phyloP scores from a whole-genome alignment of 2,797 vertebrate species.

The Picus viridis region DNA sequence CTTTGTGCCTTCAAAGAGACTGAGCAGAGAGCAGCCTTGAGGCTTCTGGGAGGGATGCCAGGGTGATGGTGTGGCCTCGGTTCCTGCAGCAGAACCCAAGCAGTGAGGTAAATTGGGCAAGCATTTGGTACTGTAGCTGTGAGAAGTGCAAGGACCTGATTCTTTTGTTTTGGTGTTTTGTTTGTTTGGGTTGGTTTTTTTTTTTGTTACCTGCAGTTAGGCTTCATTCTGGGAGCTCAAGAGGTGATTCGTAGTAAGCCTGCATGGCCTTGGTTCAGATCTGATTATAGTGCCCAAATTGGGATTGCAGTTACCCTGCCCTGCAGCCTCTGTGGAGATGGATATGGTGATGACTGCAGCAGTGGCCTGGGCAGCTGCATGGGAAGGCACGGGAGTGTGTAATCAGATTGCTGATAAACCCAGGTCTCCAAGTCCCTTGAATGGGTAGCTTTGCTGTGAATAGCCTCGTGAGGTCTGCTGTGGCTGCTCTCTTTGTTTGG shows the following conservation, averaged over 20 bases:
- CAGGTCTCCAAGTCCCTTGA: slow-evolving; percentile 17
- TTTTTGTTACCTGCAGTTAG: neutral
- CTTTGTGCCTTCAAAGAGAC: neutral
- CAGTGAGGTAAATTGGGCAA: neutral
- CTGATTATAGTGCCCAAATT: neutral
- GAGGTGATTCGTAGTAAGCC: neutral
- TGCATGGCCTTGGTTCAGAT: accelerated
- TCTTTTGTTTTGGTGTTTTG: neutral
- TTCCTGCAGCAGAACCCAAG: neutral
- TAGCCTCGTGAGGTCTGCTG: slow-evolving; percentile 32
- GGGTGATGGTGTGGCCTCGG: neutral
- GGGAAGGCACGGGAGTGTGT: slow-evolving; percentile 13
- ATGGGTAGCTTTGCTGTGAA: slow-evolving; percentile 52
- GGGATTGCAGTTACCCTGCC: neutral
- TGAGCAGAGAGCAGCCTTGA: neutral
- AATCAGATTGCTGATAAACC: slow-evolving; percentile 51
- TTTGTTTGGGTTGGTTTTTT: neutral
- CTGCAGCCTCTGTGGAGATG: neutral
- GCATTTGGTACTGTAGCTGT: accelerated
- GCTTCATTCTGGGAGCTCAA: neutral
- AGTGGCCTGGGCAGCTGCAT: slow-evolving; percentile 31
- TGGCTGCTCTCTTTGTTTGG: slow-evolving; percentile 47
- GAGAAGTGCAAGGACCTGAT: neutral
- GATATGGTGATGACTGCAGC: neutral
- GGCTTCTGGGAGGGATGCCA: neutral